Evolutionary conservation across 1,140 invertebrate species (phyloP).

Genomic region (Tetragnatha versicolor): DNA sequence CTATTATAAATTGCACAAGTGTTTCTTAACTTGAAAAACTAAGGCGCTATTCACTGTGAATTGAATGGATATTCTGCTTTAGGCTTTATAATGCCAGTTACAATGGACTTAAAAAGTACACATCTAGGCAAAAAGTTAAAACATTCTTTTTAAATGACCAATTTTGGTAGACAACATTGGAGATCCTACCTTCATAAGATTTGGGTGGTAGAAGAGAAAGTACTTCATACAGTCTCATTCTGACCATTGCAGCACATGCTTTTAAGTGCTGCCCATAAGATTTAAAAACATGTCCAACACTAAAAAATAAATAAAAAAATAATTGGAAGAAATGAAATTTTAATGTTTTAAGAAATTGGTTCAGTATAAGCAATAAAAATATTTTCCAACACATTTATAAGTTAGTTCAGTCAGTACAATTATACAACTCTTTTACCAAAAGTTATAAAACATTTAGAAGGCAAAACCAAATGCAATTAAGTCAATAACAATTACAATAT

Average conservation of each 20-base stretch:
- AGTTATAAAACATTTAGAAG: neutral
- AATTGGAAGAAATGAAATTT: too few species aligned
- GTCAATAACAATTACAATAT: neutral
- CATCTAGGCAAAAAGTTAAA: too few species aligned
- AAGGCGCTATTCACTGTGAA: too few species aligned
- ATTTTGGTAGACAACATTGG: neutral
- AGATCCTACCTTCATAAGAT: constrained; percentile 77
- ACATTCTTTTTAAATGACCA: too few species aligned
- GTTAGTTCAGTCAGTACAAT: too few species aligned
- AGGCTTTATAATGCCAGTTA: too few species aligned
- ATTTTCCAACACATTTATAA: neutral
- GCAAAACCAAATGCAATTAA: neutral
- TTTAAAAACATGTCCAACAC: constrained; percentile 84
- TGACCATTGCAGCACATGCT: constrained; percentile 89
- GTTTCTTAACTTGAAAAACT: too few species aligned
- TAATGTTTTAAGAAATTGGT: too few species aligned
- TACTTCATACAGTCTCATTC: constrained; percentile 89
- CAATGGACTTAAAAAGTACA: too few species aligned
- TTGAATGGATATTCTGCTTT: too few species aligned
- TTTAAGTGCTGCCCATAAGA: constrained; percentile 93
- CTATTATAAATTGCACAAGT: too few species aligned
- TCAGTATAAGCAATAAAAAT: too few species aligned
- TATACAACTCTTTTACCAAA: neutral
- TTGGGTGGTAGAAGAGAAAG: constrained; percentile 82
- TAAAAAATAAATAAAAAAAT: constrained; percentile 63